Percentiles rank a stretch among this genome's conserved stretches.
Evolutionary conservation across 2,113 vertebrate species (phyloP).

Genomic region (Paradoxurus hermaphroditus): DNA sequence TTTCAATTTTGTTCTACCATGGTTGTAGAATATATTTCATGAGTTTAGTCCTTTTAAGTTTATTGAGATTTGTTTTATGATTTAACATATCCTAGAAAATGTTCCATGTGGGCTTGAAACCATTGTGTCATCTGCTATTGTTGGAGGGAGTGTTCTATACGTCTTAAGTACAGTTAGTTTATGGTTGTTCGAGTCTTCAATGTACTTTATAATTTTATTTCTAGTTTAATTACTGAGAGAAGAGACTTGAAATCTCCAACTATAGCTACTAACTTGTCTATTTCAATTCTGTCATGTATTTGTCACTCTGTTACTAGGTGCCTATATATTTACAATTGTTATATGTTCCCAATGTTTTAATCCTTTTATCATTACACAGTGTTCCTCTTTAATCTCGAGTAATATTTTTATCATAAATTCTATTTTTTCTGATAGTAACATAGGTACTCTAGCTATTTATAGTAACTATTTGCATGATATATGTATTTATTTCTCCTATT

Average conservation of each 20-base stretch:
- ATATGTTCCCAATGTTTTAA: not conserved
- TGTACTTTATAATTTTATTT: not conserved
- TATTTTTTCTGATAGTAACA: not conserved
- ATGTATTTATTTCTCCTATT: not conserved
- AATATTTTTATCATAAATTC: conserved; percentile 12
- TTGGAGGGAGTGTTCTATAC: not conserved
- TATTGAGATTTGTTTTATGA: not conserved
- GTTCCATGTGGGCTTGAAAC: not conserved
- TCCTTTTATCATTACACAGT: not conserved
- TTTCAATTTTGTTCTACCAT: not conserved
- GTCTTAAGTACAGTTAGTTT: not conserved
- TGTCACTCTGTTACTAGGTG: not conserved
- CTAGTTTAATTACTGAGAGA: not conserved
- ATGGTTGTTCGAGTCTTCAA: not conserved
- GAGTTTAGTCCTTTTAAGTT: not conserved
- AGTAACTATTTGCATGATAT: not conserved
- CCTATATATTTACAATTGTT: not conserved
- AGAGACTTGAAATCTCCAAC: not conserved
- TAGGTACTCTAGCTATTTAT: not conserved
- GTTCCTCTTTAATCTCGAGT: not conserved
- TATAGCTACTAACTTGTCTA: not conserved
- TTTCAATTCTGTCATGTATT: not conserved
- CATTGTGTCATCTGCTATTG: not conserved
- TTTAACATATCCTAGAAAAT: not conserved
- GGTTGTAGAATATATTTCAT: not conserved